Evolutionary conservation across 1,140 invertebrate genomes (phyloP).

Genomic region (Cherax destructor): DNA sequence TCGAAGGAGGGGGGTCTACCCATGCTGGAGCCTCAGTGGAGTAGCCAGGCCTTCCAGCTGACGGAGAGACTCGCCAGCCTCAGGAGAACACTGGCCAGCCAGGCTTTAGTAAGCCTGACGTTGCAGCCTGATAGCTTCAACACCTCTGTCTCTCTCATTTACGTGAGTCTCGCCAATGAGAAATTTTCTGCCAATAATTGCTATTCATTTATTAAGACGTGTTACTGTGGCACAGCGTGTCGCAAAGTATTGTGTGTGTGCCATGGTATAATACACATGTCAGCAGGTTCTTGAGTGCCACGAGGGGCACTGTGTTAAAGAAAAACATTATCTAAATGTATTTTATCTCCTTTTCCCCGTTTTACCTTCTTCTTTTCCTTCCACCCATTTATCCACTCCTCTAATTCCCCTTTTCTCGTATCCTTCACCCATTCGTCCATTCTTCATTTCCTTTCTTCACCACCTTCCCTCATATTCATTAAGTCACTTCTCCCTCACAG

Average conservation of each 20-base stretch:
- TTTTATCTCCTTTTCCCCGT: too few species aligned
- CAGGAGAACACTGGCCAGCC: not conserved
- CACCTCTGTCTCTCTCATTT: slow-evolving; percentile 4
- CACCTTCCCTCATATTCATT: not conserved
- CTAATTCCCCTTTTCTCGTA: not conserved
- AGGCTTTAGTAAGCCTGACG: not conserved
- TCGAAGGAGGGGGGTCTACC: slow-evolving; percentile 13
- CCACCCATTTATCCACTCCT: too few species aligned
- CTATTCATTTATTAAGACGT: too few species aligned
- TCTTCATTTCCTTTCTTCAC: not conserved
- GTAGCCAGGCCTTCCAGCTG: not conserved
- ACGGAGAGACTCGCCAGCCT: not conserved
- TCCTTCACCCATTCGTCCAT: not conserved
- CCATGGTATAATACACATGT: too few species aligned
- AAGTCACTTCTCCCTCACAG: not conserved
- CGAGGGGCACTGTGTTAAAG: too few species aligned
- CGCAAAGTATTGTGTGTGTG: too few species aligned
- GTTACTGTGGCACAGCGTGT: too few species aligned
- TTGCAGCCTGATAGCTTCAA: slow-evolving; percentile 14
- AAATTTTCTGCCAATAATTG: too few species aligned
- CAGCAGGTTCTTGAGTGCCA: too few species aligned
- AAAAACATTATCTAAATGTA: too few species aligned
- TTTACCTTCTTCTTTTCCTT: not conserved
- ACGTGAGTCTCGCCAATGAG: slow-evolving; percentile 31
- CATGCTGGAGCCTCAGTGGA: slow-evolving; percentile 10